Conservation (phyloP, 2,113 vertebrate genomes). For the Cyanoderma ruficeps region DNA sequence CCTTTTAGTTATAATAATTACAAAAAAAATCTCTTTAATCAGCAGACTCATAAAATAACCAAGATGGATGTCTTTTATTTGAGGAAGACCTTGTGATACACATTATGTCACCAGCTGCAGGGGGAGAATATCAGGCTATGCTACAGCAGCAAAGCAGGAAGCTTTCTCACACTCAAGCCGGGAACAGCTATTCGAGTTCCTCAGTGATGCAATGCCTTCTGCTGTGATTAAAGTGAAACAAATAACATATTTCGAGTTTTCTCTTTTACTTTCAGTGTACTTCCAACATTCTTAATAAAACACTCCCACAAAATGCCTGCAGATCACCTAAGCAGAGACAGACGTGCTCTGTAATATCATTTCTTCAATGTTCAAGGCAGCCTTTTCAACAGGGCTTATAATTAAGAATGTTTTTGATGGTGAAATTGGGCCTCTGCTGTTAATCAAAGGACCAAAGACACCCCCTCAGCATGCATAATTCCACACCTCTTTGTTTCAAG, state of each 20-base stretch:
- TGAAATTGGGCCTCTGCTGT: conserved; percentile 47
- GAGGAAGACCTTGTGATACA: conserved; percentile 51
- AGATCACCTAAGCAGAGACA: conserved; percentile 53
- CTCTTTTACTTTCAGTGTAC: not conserved
- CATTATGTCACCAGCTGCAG: conserved; percentile 41
- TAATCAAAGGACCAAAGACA: conserved; percentile 68
- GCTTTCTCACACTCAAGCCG: not conserved
- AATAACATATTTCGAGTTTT: not conserved
- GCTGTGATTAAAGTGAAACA: not conserved
- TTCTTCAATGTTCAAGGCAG: conserved; percentile 35
- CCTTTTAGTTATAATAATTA: conserved; percentile 51
- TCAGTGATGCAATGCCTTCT: not conserved
- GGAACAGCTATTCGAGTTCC: not conserved
- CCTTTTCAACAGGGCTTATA: conserved; percentile 59
- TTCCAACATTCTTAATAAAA: not conserved
- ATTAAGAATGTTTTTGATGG: conserved; percentile 63
- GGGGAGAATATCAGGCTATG: not conserved
- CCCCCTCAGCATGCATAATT: conserved; percentile 63
- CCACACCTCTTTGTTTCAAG: conserved; percentile 62
- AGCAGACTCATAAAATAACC: conserved; percentile 61
- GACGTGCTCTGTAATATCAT: conserved; percentile 19
- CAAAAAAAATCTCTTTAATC: conserved; percentile 66
- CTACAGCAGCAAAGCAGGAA: not conserved
- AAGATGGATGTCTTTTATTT: conserved; percentile 64
- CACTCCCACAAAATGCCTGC: not conserved